Conservation (phyloP, 1,140 invertebrate genomes). For the Drosophila bipectinata region DNA sequence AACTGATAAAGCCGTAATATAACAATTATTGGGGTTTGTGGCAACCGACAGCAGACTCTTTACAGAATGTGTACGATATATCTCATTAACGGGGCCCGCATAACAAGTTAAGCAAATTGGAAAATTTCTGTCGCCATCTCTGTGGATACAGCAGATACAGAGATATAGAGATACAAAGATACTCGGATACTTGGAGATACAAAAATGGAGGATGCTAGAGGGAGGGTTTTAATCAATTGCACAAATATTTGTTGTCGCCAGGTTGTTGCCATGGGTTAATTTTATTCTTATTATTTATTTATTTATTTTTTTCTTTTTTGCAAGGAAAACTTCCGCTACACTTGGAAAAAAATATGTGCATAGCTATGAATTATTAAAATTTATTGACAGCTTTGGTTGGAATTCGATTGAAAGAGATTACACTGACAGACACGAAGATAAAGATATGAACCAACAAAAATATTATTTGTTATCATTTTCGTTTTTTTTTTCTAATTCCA, state of each 20-base stretch:
- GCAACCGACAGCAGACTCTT: constrained; percentile 7
- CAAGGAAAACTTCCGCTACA: constrained; percentile 3
- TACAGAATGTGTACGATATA: constrained; percentile 33
- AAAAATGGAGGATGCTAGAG: no score
- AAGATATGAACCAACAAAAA: not conserved
- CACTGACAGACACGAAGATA: not conserved
- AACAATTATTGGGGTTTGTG: constrained; percentile 26
- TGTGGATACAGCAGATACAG: constrained; percentile 3
- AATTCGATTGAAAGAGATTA: constrained; percentile 1
- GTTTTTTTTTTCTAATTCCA: not conserved
- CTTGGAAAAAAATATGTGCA: not conserved
- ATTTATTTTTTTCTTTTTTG: not conserved
- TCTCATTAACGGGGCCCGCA: constrained; percentile 62
- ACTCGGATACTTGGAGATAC: not conserved
- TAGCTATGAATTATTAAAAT: not conserved
- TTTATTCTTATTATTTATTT: not conserved
- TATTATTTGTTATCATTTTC: not conserved
- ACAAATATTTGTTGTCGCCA: constrained; percentile 65
- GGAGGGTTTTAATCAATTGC: constrained; percentile 62
- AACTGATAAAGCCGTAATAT: constrained; percentile 31
- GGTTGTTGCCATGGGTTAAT: constrained; percentile 1
- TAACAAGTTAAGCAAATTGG: constrained; percentile 75
- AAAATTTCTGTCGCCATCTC: constrained; percentile 62
- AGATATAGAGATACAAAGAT: not conserved
- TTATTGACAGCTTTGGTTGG: not conserved